Evolutionary conservation across 2,797 vertebrate genomes (phyloP).

Genomic region (Rallus crepitans): DNA sequence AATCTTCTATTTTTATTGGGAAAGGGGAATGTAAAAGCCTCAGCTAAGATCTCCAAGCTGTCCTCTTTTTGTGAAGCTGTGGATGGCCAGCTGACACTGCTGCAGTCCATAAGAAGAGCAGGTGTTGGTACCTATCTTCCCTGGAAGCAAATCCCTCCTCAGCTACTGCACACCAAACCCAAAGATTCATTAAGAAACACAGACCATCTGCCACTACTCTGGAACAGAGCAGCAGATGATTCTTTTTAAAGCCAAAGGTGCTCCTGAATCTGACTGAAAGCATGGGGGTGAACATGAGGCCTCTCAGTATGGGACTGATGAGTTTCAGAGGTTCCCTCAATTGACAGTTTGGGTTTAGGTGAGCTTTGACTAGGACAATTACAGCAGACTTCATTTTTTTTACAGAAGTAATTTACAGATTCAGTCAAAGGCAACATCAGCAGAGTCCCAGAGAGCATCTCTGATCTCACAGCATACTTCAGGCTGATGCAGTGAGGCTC

Average conservation of each 20-base stretch:
- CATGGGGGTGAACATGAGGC: conserved; percentile 10
- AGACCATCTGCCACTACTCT: conserved; percentile 58
- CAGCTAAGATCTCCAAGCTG: neutral
- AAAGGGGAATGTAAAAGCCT: neutral
- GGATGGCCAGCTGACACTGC: neutral
- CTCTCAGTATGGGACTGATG: neutral
- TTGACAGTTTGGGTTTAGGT: neutral
- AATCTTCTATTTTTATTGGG: neutral
- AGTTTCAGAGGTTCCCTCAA: neutral
- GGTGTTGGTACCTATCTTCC: conserved; percentile 12
- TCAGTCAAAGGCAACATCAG: neutral
- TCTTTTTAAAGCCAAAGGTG: conserved; percentile 15
- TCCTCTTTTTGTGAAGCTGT: neutral
- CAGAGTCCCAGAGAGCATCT: neutral
- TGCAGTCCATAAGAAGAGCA: neutral
- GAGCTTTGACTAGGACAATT: neutral
- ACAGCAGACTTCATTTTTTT: neutral
- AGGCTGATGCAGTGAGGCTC: neutral
- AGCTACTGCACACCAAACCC: neutral
- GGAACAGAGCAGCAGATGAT: neutral
- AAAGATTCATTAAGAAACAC: conserved; percentile 48
- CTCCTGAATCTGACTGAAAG: conserved; percentile 3
- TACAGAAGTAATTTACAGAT: neutral
- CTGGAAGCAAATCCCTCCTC: conserved; percentile 37
- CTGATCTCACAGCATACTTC: neutral